These are phyloP conservation scores for Carapus acus DNA, from an alignment of 2,797 vertebrate genomes.

Conservation along the genomic window DNA sequence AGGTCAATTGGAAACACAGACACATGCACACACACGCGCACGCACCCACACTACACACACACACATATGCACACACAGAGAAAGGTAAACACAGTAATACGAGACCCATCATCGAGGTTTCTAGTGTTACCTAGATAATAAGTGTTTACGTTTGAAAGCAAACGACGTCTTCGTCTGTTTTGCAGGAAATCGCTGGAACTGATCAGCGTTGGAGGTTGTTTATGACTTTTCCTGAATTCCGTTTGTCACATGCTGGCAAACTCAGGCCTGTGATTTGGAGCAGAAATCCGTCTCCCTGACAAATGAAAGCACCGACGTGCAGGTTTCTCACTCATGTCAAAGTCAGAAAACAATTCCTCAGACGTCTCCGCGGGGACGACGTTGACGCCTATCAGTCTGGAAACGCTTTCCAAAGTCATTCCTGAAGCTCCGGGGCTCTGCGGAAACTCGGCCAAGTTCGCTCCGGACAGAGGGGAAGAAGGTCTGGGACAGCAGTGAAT, in stretches of 20 bases:
- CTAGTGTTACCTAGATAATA: too few relatives aligned
- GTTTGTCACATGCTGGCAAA: slow-evolving; percentile 2
- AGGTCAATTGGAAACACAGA: slow-evolving; percentile 46
- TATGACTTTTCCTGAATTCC: not conserved
- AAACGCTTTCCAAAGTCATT: slow-evolving; percentile 51
- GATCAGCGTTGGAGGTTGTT: too few relatives aligned
- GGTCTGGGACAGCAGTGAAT: slow-evolving; percentile 41
- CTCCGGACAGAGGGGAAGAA: slow-evolving; percentile 25
- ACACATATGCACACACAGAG: slow-evolving; percentile 2
- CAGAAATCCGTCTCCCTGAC: slow-evolving; percentile 1
- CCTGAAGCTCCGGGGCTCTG: slow-evolving; percentile 45
- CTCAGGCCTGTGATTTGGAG: slow-evolving; percentile 18
- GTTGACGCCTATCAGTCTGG: slow-evolving; percentile 61
- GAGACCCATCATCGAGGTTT: not conserved
- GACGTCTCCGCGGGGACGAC: slow-evolving; percentile 32
- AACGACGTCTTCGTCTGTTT: too few relatives aligned
- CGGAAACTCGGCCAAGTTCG: slow-evolving; percentile 46
- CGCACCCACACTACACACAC: slow-evolving; percentile 8
- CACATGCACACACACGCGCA: slow-evolving; percentile 2
- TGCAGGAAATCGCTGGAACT: too few relatives aligned
- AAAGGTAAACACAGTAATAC: not conserved
- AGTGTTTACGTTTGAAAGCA: too few relatives aligned
- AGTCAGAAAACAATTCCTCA: slow-evolving; percentile 41
- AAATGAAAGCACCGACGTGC: slow-evolving; percentile 16
- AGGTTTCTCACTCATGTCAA: slow-evolving; percentile 27